Evolutionary conservation across 2,888 invertebrate species (phyloP), one percentile per base, ranked within the genome.

Genomic region (Muscina levida): DNA sequence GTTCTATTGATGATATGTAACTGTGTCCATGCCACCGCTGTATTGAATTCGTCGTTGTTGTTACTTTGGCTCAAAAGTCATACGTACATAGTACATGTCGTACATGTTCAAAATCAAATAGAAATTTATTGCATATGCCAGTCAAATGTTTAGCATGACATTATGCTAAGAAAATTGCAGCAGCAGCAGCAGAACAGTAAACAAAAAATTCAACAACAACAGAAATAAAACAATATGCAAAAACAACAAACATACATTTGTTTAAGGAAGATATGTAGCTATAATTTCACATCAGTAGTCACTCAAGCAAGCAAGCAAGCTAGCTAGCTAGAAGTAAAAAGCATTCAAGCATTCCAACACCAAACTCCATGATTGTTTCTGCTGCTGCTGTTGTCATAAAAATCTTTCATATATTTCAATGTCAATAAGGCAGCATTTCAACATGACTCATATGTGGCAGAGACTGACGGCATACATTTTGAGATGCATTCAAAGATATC

Each of bases 111-210:
- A 59, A 59, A 59, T 59, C 59, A 39, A 59, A 59, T 67, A 31
- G 13, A 72, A 77, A 51, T 72, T 72, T 77, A 72, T 77, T 77
- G 66, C 77, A 57, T 37, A 59, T 57, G 57, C 66, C 59, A 72
- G 56, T 77, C 71, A 37, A 37, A 59, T 17, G 19, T 39, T 56
- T 57, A 46, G 19, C 51, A 57, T 48, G 59, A 72, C 77, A 57
- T 39, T 59, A 19, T n/a, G 22, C 17, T 22, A 22, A 65, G 48
- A 46, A 46, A 53, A 56, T 66, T 37, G 31, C 57, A n/a, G 15
- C 11, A 26, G n/a, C 19, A 26, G 13, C 11, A 15, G 46, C 46
- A 8, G 44, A 2, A n/a, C n/a, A n/a, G n/a, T n/a, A n/a, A n/a
- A n/a, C n/a, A n/a, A n/a, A n/a, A n/a, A n/a, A 8, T 44, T 2